Evolutionary conservation across 1,140 invertebrate genomes (phyloP).

Genomic region (Platyura marginata): DNA sequence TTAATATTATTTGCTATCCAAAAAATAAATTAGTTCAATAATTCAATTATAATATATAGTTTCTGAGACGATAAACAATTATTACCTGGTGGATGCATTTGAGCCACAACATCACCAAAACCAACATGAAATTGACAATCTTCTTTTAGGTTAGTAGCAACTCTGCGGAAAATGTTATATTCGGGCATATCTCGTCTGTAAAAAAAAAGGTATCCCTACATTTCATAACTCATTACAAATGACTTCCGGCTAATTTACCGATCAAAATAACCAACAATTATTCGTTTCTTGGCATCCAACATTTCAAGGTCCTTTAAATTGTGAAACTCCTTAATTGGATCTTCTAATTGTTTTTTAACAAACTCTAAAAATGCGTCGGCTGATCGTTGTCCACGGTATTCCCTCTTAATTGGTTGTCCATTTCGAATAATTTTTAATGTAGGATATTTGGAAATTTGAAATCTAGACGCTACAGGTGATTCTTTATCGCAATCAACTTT

Average conservation of each 20-base stretch:
- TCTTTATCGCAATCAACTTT: slow-evolving; percentile 95
- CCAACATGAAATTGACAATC: slow-evolving; percentile 90
- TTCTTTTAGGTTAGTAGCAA: slow-evolving; percentile 79
- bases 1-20: no score
- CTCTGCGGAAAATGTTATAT: slow-evolving; percentile 61
- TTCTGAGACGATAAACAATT: no score
- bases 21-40: no score
- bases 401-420: slow-evolving; percentile 82
- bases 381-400: slow-evolving; percentile 67
- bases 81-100: slow-evolving; percentile 68
- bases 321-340: slow-evolving; percentile 68
- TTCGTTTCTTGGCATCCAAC: slow-evolving; percentile 75
- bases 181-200: slow-evolving; percentile 59
- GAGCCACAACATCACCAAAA: slow-evolving; percentile 66
- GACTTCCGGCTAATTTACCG: no score
- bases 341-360: slow-evolving; percentile 77
- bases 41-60: no score
- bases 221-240: no score
- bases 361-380: slow-evolving; percentile 71
- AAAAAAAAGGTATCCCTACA: no score
- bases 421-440: slow-evolving; percentile 92
- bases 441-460: slow-evolving; percentile 96
- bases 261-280: slow-evolving; percentile 88
- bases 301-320: slow-evolving; percentile 54
- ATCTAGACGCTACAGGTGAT: slow-evolving; percentile 64